Base-by-base conservation (phyloP, 1,140 invertebrate genomes). In the Pseudomyrmex flavicornis region DNA sequence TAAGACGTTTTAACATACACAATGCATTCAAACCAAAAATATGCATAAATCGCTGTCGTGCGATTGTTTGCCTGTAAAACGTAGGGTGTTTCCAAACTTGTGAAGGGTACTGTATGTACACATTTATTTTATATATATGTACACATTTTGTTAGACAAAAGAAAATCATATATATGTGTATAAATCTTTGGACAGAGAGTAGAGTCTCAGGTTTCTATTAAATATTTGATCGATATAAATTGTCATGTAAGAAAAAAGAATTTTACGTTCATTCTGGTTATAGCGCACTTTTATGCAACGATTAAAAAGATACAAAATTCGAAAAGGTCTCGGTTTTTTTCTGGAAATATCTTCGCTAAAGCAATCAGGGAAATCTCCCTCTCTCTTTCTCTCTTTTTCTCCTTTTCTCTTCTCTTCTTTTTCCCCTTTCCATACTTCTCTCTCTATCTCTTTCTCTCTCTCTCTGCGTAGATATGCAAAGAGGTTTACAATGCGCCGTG, bases 401-500 rank as follows among this genome's bases (percentile, higher is more conserved):
- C 0, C 0, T 35, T 7, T 35, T 35, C 35, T 35, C 7, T 5
- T 35, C 5, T 35, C 35, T 35, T 59, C 48, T 2, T 54, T 8
- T 74, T 58, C 74, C 59, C 1, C 1, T 35, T 35, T 35, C 0
- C 73, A 50, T 65, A 74, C 63, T 56, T 12, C 68, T 52, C 66
- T 12, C 26, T 68, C 12, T 74, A 58, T 82, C 52, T 74, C 52
- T 65, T 62, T 69, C 56, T 17, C 62, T 52, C 66, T 12, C 10
- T n/a, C 26, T 46, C 70, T 59, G 72, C 26, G 48, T 20, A 52
- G 52, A 84, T 84, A 85, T 84, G 85, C 83, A 68, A 86, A 82
- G 85, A 66, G 84, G 83, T 87, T 87, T 85, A 87, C 77, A 87
- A 85, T 76, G 80, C 66, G 77, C 44, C 52, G 66, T 17, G 65